Evolutionary conservation across 2,113 vertebrate species (phyloP).

Genomic region (Arenaria interpres): DNA sequence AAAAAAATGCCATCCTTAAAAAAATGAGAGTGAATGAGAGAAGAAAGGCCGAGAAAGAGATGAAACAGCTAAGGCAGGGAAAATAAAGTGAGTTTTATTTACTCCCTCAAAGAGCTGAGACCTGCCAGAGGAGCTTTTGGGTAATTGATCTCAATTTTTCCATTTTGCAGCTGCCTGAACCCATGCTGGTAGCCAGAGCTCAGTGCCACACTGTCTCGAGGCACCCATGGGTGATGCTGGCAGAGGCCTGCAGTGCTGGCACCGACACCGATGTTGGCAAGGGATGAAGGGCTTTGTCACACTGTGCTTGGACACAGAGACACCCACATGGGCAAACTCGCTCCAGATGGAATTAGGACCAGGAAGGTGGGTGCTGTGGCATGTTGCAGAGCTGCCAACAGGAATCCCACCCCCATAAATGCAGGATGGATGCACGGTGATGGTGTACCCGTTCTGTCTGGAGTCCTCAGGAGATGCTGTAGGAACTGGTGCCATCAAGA

Average conservation of each 20-base stretch:
- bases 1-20: not conserved
- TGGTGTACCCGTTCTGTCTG: not conserved
- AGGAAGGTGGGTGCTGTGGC: not conserved
- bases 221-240: not conserved
- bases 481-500: not conserved
- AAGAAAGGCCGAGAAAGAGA: not conserved
- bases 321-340: not conserved
- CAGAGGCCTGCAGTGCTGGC: not conserved
- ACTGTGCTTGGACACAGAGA: not conserved
- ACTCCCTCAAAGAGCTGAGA: not conserved
- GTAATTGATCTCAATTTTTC: not conserved
- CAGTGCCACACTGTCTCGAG: not conserved
- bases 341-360: not conserved
- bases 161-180: not conserved
- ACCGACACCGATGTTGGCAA: fast-evolving
- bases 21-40: not conserved
- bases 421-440: not conserved
- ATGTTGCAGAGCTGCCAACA: not conserved
- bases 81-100: not conserved
- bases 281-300: not conserved
- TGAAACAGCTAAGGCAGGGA: not conserved
- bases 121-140: not conserved
- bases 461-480: not conserved
- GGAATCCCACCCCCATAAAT: not conserved
- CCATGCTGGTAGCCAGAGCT: not conserved